Evolutionary conservation across 2,113 vertebrate species (phyloP).

Genomic region (Eclectus roratus): DNA sequence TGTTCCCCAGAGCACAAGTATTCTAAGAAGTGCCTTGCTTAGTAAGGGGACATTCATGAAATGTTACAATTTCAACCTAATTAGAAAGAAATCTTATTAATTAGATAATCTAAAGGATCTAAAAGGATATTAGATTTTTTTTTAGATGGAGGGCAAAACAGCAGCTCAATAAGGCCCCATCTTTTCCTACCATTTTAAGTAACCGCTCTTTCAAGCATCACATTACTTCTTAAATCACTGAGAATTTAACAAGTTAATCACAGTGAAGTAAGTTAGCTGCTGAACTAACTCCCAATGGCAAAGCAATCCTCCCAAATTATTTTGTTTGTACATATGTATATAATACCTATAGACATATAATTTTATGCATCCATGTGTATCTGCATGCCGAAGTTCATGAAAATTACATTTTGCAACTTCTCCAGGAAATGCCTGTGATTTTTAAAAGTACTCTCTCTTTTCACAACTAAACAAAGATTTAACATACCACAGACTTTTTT

Average conservation of each 20-base stretch:
- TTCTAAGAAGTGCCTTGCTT: slow-evolving; percentile 56
- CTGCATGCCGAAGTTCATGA: background rate
- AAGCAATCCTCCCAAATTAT: background rate
- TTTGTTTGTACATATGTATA: background rate
- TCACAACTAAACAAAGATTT: background rate
- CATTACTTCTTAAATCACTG: background rate
- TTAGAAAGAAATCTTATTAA: slow-evolving; percentile 68
- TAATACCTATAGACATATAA: background rate
- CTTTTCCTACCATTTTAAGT: background rate
- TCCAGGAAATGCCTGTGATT: background rate
- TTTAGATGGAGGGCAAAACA: slow-evolving; percentile 49
- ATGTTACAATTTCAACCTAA: slow-evolving; percentile 70
- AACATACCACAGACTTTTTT: background rate
- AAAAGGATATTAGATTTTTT: slow-evolving; percentile 45
- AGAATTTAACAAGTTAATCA: background rate
- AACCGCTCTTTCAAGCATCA: background rate
- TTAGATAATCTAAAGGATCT: slow-evolving; percentile 45
- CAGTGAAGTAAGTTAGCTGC: background rate
- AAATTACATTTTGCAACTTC: background rate
- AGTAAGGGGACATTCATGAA: slow-evolving; percentile 50
- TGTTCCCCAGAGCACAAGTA: slow-evolving; percentile 41
- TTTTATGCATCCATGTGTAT: background rate
- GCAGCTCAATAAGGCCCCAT: background rate
- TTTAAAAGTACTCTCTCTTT: background rate
- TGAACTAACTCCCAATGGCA: background rate